phyloP scores from a whole-genome alignment of 2,797 vertebrate species.

The Crenuchus spilurus region DNA sequence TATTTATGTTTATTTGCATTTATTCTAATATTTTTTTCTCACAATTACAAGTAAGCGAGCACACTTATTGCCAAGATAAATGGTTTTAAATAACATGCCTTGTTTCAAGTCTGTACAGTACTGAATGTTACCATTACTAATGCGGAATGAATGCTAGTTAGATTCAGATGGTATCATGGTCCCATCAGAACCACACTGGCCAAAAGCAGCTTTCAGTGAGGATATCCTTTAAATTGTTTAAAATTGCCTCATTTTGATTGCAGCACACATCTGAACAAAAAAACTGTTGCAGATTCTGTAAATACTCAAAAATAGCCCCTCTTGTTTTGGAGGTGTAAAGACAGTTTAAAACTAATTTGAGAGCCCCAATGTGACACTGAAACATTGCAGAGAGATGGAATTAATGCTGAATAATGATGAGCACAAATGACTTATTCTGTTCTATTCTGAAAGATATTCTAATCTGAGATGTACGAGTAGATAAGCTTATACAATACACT shows the following conservation, averaged over 20 bases:
- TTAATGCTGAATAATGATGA: background rate
- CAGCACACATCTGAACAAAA: background rate
- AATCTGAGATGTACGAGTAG: too few species aligned
- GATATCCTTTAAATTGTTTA: conserved; percentile 15
- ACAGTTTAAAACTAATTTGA: too few species aligned
- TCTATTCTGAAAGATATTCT: too few species aligned
- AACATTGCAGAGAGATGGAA: background rate
- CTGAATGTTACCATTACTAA: too few species aligned
- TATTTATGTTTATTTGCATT: too few species aligned
- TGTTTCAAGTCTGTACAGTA: too few species aligned
- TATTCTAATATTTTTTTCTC: too few species aligned
- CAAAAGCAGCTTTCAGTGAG: conserved; percentile 23
- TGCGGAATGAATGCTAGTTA: background rate
- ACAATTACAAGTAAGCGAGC: too few species aligned
- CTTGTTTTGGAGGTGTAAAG: too few species aligned
- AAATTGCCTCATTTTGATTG: conserved; percentile 10
- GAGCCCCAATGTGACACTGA: background rate
- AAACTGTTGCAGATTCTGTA: background rate
- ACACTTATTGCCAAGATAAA: background rate
- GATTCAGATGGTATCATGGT: background rate
- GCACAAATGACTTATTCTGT: too few species aligned
- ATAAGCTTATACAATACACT: too few species aligned
- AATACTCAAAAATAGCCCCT: background rate
- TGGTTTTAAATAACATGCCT: too few species aligned
- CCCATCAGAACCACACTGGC: background rate